These are phyloP conservation scores for Ladona fulva DNA, from an alignment of 1,140 invertebrate genomes.

Conservation along the genomic window DNA sequence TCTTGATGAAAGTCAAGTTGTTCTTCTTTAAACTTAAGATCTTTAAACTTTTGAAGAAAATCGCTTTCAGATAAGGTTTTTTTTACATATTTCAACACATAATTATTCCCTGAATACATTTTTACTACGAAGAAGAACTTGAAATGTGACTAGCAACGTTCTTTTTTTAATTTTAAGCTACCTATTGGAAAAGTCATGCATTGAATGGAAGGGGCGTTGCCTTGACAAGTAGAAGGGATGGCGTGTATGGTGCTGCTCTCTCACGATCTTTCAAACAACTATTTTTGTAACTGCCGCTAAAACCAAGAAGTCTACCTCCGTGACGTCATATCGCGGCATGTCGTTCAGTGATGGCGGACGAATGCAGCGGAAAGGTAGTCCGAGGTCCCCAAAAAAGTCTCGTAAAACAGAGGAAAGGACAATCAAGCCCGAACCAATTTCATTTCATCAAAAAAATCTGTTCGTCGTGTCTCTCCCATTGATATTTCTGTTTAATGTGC, in stretches of 20 bases:
- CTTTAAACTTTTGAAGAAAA: too few relatives aligned
- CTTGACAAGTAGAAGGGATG: background rate
- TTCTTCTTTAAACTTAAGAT: too few relatives aligned
- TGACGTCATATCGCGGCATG: slow-evolving; percentile 27
- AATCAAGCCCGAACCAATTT: slow-evolving; percentile 30
- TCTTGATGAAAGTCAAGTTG: too few relatives aligned
- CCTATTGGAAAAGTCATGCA: too few relatives aligned
- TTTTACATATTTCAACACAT: too few relatives aligned
- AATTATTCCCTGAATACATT: too few relatives aligned
- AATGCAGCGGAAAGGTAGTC: slow-evolving; percentile 38
- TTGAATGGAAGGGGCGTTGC: background rate
- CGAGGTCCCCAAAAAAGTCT: slow-evolving; percentile 40
- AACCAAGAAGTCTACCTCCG: background rate
- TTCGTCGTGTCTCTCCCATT: slow-evolving; percentile 77
- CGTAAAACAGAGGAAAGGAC: slow-evolving; percentile 34
- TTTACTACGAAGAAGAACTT: too few relatives aligned
- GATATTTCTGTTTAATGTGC: slow-evolving; percentile 71
- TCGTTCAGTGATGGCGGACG: slow-evolving; percentile 44
- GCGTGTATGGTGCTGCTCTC: background rate
- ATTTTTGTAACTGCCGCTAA: background rate
- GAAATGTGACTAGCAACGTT: too few relatives aligned
- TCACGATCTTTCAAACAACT: background rate
- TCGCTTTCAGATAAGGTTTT: too few relatives aligned
- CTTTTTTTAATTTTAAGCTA: too few relatives aligned
- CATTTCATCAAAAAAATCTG: slow-evolving; percentile 75